Conservation (phyloP, 2,797 vertebrate species). For the Babyrousa celebensis region DNA sequence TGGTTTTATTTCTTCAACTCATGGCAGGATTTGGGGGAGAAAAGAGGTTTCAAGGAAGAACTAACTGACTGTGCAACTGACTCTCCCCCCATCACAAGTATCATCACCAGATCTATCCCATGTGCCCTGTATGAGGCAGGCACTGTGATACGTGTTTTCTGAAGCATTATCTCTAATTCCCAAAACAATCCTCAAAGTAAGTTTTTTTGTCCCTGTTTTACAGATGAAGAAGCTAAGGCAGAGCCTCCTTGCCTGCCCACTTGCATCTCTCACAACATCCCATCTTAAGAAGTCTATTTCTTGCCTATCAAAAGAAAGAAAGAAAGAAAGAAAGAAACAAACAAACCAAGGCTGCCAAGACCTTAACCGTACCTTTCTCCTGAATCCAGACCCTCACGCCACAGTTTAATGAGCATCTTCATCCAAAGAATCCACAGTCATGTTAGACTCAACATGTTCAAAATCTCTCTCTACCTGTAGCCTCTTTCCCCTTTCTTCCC, state of each 20-base stretch:
- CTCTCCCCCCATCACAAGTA: background rate
- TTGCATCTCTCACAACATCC: too few species aligned
- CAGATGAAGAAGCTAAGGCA: background rate
- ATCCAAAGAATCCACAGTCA: background rate
- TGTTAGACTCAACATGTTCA: background rate
- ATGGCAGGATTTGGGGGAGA: slow-evolving; percentile 33
- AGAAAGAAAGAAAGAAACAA: too few species aligned
- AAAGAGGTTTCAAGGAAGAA: background rate
- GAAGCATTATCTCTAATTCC: background rate
- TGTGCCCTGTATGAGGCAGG: background rate
- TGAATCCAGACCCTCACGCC: background rate
- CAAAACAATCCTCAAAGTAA: background rate
- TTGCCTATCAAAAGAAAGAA: too few species aligned
- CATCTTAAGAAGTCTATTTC: too few species aligned
- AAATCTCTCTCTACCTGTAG: background rate
- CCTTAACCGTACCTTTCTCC: background rate
- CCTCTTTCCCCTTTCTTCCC: background rate
- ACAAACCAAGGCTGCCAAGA: background rate
- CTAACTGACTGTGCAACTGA: background rate
- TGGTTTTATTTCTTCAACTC: background rate
- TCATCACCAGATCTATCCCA: background rate
- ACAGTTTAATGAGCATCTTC: background rate
- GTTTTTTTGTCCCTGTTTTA: background rate
- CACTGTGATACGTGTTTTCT: background rate
- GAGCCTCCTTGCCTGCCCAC: too few species aligned